Base-by-base conservation (phyloP, 1,140 invertebrate genomes). In the Manduca sexta region DNA sequence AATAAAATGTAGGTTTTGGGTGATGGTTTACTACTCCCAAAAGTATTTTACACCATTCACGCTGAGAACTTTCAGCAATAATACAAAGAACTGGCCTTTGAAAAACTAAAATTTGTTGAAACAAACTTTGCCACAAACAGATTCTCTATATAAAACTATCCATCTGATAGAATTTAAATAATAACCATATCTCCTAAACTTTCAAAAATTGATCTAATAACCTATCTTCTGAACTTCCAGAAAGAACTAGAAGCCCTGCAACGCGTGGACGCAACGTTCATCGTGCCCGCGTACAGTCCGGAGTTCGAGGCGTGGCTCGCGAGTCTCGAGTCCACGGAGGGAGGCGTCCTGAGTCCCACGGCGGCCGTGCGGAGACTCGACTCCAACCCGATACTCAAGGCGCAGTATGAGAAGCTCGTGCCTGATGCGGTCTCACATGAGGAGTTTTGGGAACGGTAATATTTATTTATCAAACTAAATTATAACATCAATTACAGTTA, bases 401-500 rank as follows among this genome's bases (percentile, higher is more conserved):
- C 82, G 1, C 87, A 89, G 65, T 88, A 89, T 43, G 69, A 84
- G 38, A 86, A 77, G 52, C 69, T 90, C 29, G 88, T 89, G 41
- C 88, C 89, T 1, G 83, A 88, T 48, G 82, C 85, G 8, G 84
- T 89, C 0, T 70, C 87, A 2, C 80, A 88, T 49, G 78, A 86
- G 0, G 63, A 87, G 31, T 90, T 90, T 62, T 90, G 89, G 89
- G 88, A 89, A 68, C 82, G 88, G 87, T 88, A 34, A 45, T 62
- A 52, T 21, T n/a, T 7, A 18, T 18, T n/a, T 21, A 21, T 21
- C 7, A 21, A 3, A 3, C 2, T 3, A 21, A 21, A 21, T 2
- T 21, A 7, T n/a, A n/a, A n/a, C n/a, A n/a, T n/a, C n/a, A n/a
- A n/a, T n/a, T n/a, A n/a, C n/a, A n/a, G n/a, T n/a, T n/a, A n/a